A percentile compares a stretch with the other conserved stretches of the same genome.
Evolutionary conservation across 2,113 vertebrate genomes (phyloP).

Genomic region (Amia ocellicauda): DNA sequence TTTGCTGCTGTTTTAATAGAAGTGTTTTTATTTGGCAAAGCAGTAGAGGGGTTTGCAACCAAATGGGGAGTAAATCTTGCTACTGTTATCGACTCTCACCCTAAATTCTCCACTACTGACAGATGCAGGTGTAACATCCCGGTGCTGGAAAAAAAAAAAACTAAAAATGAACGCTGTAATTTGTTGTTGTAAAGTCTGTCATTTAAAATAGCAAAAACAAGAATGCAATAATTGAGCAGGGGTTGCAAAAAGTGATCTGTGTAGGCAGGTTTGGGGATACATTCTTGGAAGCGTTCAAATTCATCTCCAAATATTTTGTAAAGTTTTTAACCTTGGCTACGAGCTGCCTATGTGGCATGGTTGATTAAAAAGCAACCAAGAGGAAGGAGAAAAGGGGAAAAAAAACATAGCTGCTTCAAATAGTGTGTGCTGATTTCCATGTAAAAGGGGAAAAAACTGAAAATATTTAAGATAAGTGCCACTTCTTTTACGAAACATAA

Average conservation of each 20-base stretch:
- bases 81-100: neutral
- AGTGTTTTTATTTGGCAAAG: neutral
- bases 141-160: no score
- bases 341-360: neutral
- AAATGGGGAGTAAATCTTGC: neutral
- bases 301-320: neutral
- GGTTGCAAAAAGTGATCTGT: neutral
- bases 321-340: neutral
- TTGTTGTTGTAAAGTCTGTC: no score
- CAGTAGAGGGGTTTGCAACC: neutral
- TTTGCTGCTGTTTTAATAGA: neutral
- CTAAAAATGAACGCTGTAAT: neutral
- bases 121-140: no score
- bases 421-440: slow-evolving; percentile 40
- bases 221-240: slow-evolving; percentile 9
- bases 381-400: neutral
- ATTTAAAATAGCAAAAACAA: slow-evolving; percentile 5
- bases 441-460: slow-evolving; percentile 27
- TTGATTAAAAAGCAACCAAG: neutral
- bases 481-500: slow-evolving; percentile 77
- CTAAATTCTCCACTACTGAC: neutral
- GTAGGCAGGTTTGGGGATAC: neutral
- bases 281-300: slow-evolving; percentile 3
- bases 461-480: slow-evolving; percentile 76
- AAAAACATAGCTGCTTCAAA: slow-evolving; percentile 40